Evolutionary conservation across 1,140 invertebrate genomes (phyloP).

Genomic region (Drosophila funebris): DNA sequence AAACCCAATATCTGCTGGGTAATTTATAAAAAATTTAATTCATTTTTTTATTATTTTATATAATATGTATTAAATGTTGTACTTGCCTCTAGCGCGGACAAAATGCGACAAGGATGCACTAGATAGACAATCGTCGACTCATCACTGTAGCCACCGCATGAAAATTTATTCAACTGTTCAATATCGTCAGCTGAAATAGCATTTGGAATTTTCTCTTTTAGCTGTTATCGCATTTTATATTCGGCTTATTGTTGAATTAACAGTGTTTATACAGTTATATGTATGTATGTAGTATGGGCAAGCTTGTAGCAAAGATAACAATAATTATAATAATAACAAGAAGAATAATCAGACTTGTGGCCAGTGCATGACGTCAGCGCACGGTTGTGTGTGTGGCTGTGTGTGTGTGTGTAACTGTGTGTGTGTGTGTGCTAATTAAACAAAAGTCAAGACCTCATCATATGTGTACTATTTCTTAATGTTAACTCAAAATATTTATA

Average conservation of each 20-base stretch:
- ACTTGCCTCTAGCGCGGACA: constrained; percentile 90
- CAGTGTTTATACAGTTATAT: constrained; percentile 49
- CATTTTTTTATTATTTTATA: not conserved
- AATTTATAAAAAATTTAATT: not conserved
- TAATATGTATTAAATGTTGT: not conserved
- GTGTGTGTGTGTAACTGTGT: constrained; percentile 17
- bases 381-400: constrained; percentile 6
- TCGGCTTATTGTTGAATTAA: constrained; percentile 22
- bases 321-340: constrained; percentile 22
- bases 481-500: constrained; percentile 18
- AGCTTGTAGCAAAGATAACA: constrained; percentile 54
- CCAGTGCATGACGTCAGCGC: constrained; percentile 60
- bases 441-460: constrained; percentile 31
- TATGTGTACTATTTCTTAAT: constrained; percentile 8
- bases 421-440: constrained; percentile 61
- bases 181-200: constrained; percentile 89
- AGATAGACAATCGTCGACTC: constrained; percentile 92
- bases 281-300: constrained; percentile 52
- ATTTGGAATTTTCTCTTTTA: constrained; percentile 22
- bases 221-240: constrained; percentile 30
- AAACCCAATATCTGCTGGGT: constrained; percentile 89
- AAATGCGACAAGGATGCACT: constrained; percentile 93
- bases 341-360: not conserved
- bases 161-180: constrained; percentile 90
- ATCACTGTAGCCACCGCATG: constrained; percentile 91